These are phyloP conservation scores for Cochlearius cochlearius DNA, from an alignment of 2,113 vertebrate species.

Conservation along the genomic window DNA sequence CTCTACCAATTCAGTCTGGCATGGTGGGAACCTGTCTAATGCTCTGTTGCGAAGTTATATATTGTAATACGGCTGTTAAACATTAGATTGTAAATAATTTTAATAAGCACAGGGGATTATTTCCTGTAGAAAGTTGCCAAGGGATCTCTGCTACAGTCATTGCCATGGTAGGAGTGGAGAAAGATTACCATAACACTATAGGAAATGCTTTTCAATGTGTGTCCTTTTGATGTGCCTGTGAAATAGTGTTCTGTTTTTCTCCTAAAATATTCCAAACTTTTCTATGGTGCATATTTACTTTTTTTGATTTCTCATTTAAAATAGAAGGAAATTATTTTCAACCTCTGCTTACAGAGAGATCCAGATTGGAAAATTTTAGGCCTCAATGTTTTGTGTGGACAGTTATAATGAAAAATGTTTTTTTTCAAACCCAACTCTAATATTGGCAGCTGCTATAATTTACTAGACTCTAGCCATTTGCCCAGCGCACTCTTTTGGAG, in stretches of 20 bases:
- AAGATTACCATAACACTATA: background rate
- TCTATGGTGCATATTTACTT: background rate
- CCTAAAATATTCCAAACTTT: background rate
- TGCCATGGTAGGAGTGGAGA: background rate
- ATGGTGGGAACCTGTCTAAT: background rate
- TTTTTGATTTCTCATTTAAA: background rate
- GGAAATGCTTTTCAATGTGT: background rate
- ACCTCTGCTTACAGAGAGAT: background rate
- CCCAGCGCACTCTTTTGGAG: background rate
- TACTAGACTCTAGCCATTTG: background rate
- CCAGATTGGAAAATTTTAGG: background rate
- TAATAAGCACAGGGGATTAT: background rate
- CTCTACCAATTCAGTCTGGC: background rate
- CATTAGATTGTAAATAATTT: background rate
- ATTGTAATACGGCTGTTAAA: background rate
- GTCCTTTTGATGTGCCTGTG: background rate
- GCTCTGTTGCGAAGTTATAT: background rate
- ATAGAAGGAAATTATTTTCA: background rate
- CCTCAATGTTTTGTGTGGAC: background rate
- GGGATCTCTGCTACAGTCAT: background rate
- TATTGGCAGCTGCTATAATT: background rate
- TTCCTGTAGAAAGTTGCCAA: background rate
- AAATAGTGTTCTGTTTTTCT: background rate
- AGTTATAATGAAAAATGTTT: background rate
- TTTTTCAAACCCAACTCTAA: background rate